Base-by-base conservation (phyloP, 2,888 invertebrate genomes). In the Sarcophaga caerulescens region DNA sequence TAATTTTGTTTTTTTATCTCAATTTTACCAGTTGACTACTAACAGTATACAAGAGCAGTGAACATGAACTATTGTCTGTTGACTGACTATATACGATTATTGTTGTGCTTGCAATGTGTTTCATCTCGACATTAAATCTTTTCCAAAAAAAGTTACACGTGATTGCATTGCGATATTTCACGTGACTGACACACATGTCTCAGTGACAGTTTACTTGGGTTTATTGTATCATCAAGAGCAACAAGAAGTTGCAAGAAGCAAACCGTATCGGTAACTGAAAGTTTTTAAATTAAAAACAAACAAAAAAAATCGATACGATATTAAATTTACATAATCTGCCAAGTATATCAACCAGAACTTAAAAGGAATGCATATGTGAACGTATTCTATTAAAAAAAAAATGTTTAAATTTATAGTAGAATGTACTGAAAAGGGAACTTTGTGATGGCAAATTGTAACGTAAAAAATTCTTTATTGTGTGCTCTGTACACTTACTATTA, bases 141-240 rank as follows among this genome's bases (percentile, higher is more conserved):
- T n/a, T 35, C 8, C 6, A 35, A 52, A 79, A 79, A 57, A 52
- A 25, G 19, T 60, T 78, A 70, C 83, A 85, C 79, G 79, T 85
- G 83, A 85, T 71, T 80, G 62, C 63, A 75, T 44, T 60, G 12
- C 60, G 79, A 70, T 57, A 68, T 82, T 75, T 75, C 85, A 82
- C 78, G 75, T 82, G 75, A 82, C 82, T 79, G 85, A 23, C 82
- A 78, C 79, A 79, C 70, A 47, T 74, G 74, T 65, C 23, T 25
- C 70, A 60, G 47, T 79, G 81, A 70, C 52, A 74, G 60, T 76
- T 66, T 62, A 19, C 75, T n/a, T 66, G n/a, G 57, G 78, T 52
- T 66, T 57, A 85, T 78, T 70, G 44, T 65, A 57, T 71, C 79
- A 71, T 60, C 76, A 70, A 66, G 14, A 47, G 47, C 47, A 70